These are phyloP conservation scores for Peucedramus taeniatus DNA, from an alignment of 2,113 vertebrate genomes.

Conservation along the genomic window DNA sequence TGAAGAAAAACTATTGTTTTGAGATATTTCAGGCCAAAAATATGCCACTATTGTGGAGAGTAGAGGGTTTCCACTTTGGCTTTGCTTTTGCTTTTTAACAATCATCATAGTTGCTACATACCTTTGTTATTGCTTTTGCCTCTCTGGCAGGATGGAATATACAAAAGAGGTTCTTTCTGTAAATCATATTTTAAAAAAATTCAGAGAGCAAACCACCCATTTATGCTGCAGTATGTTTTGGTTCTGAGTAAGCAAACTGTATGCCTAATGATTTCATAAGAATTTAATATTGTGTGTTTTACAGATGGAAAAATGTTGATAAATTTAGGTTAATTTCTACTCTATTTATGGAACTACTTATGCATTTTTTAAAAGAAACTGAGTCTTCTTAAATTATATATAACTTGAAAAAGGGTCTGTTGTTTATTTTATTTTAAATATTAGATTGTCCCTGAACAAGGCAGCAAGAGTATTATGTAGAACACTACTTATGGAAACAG, in stretches of 20 bases:
- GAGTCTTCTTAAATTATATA: constrained; percentile 57
- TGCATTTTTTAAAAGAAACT: constrained; percentile 62
- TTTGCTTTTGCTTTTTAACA: not conserved
- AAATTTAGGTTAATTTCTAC: constrained; percentile 60
- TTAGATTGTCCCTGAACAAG: constrained; percentile 23
- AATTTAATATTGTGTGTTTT: constrained; percentile 64
- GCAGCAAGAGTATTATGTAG: constrained; percentile 6
- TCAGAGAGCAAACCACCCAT: not conserved
- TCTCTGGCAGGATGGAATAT: not conserved
- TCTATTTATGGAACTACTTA: constrained; percentile 58
- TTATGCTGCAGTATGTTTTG: constrained; percentile 25
- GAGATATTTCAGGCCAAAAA: constrained; percentile 5
- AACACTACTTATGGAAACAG: constrained; percentile 31
- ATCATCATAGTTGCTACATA: not conserved
- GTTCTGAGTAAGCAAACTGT: constrained; percentile 43
- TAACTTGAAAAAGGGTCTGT: constrained; percentile 31
- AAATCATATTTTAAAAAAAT: not conserved
- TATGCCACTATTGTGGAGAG: not conserved
- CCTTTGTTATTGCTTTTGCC: not conserved
- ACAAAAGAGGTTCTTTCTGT: not conserved
- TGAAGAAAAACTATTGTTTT: constrained; percentile 46
- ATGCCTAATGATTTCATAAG: constrained; percentile 59
- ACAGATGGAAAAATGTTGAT: constrained; percentile 58
- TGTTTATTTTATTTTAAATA: constrained; percentile 65
- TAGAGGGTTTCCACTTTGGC: not conserved